Base-by-base conservation (phyloP, 2,888 invertebrate species). In the Digitonthophagus gazella region DNA sequence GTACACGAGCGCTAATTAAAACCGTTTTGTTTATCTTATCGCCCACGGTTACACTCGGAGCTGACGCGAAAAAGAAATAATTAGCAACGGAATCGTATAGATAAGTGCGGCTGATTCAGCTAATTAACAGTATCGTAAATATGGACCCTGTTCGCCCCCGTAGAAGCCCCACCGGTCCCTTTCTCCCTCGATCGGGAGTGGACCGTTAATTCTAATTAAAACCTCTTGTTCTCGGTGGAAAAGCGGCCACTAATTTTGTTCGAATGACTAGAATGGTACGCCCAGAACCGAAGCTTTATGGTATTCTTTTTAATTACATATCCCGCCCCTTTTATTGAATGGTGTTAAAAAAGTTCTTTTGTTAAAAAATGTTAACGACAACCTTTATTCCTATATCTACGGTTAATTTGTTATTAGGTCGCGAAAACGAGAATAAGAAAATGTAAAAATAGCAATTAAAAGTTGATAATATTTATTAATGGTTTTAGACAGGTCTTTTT, bases 101-200 rank as follows among this genome's bases (percentile, higher is more conserved):
- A 61, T 61, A 61, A 61, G 61, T 61, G 61, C 61, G 20, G 61
- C 20, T 18, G 20, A 61, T 61, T 61, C 61, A 61, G 61, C 61
- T 61, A 61, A 61, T 61, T 61, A 61, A 61, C 61, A 61, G 61
- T 61, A 61, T 61, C 61, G 61, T 61, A 61, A 61, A 61, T 61
- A 61, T 61, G 61, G 61, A 61, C 19, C 19, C 61, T 20, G 61
- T n/a, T 20, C 18, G 16, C 20, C 61, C 61, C 61, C n/a, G 18
- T 61, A 61, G 61, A n/a, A 14, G 15, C 61, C 28, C 28, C 6
- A 44, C 28, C 6, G 6, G 8, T 44, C 28, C 28, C 28, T 44
- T 44, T 44, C 28, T 44, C 28, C 28, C 28, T 44, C 28, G 11
- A 44, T 44, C 11, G 28, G 28, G 28, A 8, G 11, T 44, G 28